Evolutionary conservation across 2,888 invertebrate species (phyloP).

Genomic region (Caenorhabditis sp.): DNA sequence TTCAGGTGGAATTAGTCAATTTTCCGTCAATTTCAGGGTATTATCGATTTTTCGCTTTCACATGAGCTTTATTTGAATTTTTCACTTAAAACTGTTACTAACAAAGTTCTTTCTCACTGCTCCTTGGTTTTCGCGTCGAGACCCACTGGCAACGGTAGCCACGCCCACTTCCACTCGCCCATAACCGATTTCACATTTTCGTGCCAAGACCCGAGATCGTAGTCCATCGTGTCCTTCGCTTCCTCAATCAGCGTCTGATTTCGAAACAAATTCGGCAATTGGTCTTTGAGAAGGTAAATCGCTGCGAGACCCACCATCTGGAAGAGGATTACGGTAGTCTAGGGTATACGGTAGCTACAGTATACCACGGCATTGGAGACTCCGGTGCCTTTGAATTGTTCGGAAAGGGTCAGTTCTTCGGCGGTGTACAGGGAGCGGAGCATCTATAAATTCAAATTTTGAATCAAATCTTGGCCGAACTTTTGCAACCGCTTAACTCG

Average conservation of each 20-base stretch:
- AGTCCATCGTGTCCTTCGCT: slow-evolving; percentile 44
- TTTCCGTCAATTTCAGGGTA: no score
- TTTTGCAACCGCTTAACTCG: no score
- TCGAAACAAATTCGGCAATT: slow-evolving; percentile 57
- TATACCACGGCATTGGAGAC: slow-evolving; percentile 63
- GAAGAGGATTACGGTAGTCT: background rate
- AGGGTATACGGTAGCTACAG: background rate
- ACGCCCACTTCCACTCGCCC: slow-evolving; percentile 46
- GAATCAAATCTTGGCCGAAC: no score
- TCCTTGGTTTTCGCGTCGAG: background rate
- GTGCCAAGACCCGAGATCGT: slow-evolving; percentile 44
- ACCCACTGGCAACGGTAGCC: slow-evolving; percentile 21
- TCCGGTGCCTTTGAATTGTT: slow-evolving; percentile 63
- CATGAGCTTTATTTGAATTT: no score
- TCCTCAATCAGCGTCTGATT: slow-evolving; percentile 70
- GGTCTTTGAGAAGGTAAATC: slow-evolving; percentile 52
- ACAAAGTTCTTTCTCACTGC: background rate
- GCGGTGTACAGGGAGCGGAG: slow-evolving; percentile 13
- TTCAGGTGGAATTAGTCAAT: background rate
- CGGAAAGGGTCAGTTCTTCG: slow-evolving; percentile 15
- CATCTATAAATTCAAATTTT: slow-evolving; percentile 19
- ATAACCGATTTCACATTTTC: slow-evolving; percentile 52
- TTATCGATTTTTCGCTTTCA: no score
- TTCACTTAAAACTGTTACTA: background rate
- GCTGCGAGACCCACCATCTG: slow-evolving; percentile 60